Conservation (phyloP, 2,113 vertebrate genomes). For the Tricholaema leucomelas region DNA sequence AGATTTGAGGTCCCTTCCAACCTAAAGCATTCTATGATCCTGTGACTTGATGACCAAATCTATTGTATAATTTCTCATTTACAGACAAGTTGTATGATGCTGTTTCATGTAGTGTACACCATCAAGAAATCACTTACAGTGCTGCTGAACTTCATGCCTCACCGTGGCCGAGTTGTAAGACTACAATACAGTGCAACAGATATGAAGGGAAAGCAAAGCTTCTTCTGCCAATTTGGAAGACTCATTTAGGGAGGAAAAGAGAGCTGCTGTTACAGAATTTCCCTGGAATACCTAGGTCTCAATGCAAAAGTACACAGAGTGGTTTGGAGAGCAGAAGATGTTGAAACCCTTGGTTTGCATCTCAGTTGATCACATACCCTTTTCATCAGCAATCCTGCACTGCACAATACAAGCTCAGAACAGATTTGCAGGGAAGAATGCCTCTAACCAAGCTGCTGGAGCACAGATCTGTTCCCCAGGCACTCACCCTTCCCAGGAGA, state of each 20-base stretch:
- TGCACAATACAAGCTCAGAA: not conserved
- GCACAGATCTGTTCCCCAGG: not conserved
- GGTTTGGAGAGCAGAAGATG: not conserved
- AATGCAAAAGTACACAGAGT: accelerated
- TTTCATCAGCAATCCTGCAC: not conserved
- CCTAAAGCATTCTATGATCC: too few relatives aligned
- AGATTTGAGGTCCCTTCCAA: too few relatives aligned
- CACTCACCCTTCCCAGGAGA: not conserved
- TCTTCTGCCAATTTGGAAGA: not conserved
- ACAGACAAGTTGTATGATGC: too few relatives aligned
- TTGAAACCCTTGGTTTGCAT: not conserved
- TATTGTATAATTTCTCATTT: too few relatives aligned
- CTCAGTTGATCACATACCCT: not conserved
- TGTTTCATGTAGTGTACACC: too few relatives aligned
- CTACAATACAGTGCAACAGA: not conserved
- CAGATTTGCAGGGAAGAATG: not conserved
- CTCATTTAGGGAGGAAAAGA: not conserved
- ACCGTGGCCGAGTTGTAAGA: too few relatives aligned
- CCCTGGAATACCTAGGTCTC: not conserved
- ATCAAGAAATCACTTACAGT: too few relatives aligned
- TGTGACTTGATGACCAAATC: too few relatives aligned
- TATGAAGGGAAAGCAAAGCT: not conserved
- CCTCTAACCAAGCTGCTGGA: not conserved
- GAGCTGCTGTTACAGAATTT: not conserved
- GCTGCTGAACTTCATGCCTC: too few relatives aligned